Evolutionary conservation across 2,797 vertebrate species (phyloP).

Genomic region (Pseudochirops cupreus): DNA sequence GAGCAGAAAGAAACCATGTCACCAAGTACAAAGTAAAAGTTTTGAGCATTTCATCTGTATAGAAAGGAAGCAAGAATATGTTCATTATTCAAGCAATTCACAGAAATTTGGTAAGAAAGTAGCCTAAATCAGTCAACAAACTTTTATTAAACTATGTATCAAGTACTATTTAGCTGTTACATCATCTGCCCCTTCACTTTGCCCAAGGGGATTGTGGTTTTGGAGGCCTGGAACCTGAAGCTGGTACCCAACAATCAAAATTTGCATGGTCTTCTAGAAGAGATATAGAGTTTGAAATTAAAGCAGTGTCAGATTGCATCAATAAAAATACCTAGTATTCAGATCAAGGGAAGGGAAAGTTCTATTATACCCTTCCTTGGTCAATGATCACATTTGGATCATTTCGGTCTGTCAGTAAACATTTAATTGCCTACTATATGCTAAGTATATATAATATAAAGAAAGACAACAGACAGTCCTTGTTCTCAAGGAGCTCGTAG

Average conservation of each 20-base stretch:
- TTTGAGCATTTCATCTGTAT: not conserved
- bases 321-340: not conserved
- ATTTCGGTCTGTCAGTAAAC: not conserved
- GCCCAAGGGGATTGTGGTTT: not conserved
- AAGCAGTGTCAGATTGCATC: not conserved
- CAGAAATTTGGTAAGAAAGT: not conserved
- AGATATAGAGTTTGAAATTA: not conserved
- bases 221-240: not conserved
- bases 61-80: not conserved
- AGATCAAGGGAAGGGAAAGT: not conserved
- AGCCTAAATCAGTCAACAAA: not conserved
- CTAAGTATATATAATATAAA: not conserved
- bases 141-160: not conserved
- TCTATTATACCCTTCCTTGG: not conserved
- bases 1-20: not conserved
- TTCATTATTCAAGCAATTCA: not conserved
- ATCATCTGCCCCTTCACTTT: not conserved
- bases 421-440: not conserved
- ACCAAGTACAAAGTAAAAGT: not conserved
- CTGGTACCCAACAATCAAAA: not conserved
- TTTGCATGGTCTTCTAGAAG: not conserved
- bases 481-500: not conserved
- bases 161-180: not conserved
- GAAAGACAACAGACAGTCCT: not conserved
- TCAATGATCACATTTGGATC: not conserved